A percentile compares a stretch with the other conserved stretches of the same genome.
phyloP scores from a whole-genome alignment of 1,140 invertebrate species.

The Diorhabda sublineata region DNA sequence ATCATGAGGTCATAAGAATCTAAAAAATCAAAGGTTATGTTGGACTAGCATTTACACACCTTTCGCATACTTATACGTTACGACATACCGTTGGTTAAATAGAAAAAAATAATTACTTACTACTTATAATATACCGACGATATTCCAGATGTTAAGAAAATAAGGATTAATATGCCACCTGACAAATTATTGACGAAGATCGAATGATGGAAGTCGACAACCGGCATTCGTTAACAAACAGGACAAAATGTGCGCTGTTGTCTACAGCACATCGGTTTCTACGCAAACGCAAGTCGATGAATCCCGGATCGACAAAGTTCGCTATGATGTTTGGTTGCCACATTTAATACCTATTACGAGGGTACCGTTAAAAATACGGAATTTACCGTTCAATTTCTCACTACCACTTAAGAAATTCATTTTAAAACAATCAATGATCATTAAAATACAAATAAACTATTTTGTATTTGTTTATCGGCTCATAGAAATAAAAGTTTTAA shows the following conservation, averaged over 20 bases:
- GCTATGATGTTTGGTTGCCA: not conserved
- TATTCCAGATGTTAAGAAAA: not conserved
- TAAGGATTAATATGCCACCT: conserved; percentile 1
- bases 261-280: not conserved
- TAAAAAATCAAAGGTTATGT: conserved; percentile 22
- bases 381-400: too few species aligned
- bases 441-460: too few species aligned
- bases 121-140: not conserved
- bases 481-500: too few species aligned
- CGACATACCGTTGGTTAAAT: not conserved
- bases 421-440: too few species aligned
- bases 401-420: too few species aligned
- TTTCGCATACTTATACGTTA: not conserved
- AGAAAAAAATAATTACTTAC: conserved; percentile 2
- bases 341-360: too few species aligned
- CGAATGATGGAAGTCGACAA: conserved; percentile 5
- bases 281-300: conserved; percentile 7
- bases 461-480: too few species aligned
- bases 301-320: conserved; percentile 7
- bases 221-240: conserved; percentile 14
- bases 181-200: conserved; percentile 7
- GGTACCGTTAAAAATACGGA: too few species aligned
- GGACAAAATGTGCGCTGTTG: conserved; percentile 9
- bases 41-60: conserved; percentile 13
- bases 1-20: conserved; percentile 28